These are phyloP conservation scores for Apostichopus japonicus DNA, from an alignment of 35 echinoderm and acorn worm genomes.

Conservation along the genomic window DNA sequence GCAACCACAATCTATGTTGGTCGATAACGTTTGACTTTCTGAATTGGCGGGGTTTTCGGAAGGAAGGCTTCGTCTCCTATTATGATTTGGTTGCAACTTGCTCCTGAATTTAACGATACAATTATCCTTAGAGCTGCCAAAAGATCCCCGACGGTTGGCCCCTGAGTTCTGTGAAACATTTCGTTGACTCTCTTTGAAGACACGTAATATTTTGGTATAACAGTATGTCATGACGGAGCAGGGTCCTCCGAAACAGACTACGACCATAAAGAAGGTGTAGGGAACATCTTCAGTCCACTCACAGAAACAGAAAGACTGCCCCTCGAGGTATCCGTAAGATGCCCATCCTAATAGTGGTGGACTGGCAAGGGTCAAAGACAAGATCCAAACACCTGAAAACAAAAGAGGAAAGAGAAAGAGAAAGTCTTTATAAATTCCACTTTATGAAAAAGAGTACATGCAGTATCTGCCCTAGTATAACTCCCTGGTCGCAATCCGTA, in stretches of 20 bases:
- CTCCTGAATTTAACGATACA: constrained; percentile 15
- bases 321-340: constrained; percentile 75
- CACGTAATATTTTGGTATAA: constrained; percentile 81
- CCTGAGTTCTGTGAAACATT: constrained; percentile 36
- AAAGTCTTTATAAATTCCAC: too few species aligned
- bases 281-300: constrained; percentile 66
- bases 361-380: constrained; percentile 68
- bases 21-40: neutral
- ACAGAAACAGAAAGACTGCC: constrained; percentile 98
- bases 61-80: constrained; percentile 23
- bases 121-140: constrained; percentile 45
- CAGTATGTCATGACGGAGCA: constrained; percentile 96
- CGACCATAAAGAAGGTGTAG: constrained; percentile 98
- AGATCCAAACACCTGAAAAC: constrained; percentile 84
- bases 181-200: constrained; percentile 70
- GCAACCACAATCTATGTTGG: constrained; percentile 13
- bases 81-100: constrained; percentile 10
- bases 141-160: neutral
- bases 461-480: too few species aligned
- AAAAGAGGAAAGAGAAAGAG: neutral
- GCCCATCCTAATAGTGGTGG: constrained; percentile 85
- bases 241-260: constrained; percentile 92
- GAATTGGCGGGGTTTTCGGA: neutral
- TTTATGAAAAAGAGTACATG: too few species aligned
- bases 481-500: too few species aligned